Base-by-base conservation (phyloP, 2,888 invertebrate species). In the Nemurella pictetii region DNA sequence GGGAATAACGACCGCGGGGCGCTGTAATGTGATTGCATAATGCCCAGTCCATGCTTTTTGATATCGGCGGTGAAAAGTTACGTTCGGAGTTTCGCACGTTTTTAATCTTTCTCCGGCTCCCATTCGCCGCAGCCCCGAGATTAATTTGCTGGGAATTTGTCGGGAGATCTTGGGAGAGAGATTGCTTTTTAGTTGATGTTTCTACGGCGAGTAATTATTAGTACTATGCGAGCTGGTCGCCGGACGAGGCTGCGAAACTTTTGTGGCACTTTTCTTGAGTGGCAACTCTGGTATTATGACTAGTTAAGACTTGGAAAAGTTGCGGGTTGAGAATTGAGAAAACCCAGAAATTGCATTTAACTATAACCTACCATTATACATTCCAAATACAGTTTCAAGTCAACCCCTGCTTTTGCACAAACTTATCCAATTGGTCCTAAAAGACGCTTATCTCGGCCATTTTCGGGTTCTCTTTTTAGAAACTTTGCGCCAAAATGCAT, bases 201-300 rank as follows among this genome's bases (percentile, higher is more conserved):
- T 75, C 75, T 7, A 20, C 12, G 55, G 15, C 9, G 28, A 25
- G 75, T 75, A 75, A 75, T 75, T 4, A 75, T 75, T 27, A 3
- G 55, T 55, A 55, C 55, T 75, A 27, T 75, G 75, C 26, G 28
- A n/a, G 75, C 28, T 75, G n/a, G n/a, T 75, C 26, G 26, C 75
- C 28, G 27, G 75, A 26, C 25, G 75, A 75, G 1, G 55, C 55
- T 55, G 2, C 55, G 55, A 75, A 80, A 80, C 36, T 80, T 80
- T 80, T 80, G 80, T 80, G 80, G 80, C 80, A 80, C 80, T 80
- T 80, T 80, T 35, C 32, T 30, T 35, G 80, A 80, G 75, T 75
- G 75, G 75, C 26, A 75, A 75, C 75, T 75, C 75, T 75, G 27
- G 75, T 75, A 27, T 75, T 28, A 26, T 75, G 9, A 28, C 75